Percentiles rank a stretch among this genome's conserved stretches.
phyloP scores from a whole-genome alignment of 2,113 vertebrate species.

The Dasyurus viverrinus region DNA sequence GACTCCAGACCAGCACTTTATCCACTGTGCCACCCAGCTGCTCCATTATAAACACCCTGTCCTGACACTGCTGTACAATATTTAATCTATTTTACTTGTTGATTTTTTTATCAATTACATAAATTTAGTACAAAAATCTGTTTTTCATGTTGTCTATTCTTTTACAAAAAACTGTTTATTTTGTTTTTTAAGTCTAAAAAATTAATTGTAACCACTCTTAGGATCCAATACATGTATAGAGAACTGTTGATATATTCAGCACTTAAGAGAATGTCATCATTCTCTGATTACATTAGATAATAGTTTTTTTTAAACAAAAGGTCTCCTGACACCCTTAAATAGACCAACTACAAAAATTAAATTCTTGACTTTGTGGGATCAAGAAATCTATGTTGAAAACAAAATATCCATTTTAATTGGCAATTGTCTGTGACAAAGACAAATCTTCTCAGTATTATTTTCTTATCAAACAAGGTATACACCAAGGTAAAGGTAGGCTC shows the following conservation, averaged over 20 bases:
- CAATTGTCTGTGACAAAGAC: not conserved
- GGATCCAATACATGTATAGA: not conserved
- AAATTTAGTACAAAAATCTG: conserved; percentile 8
- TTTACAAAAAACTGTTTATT: conserved; percentile 33
- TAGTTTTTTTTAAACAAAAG: conserved; percentile 27
- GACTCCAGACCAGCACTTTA: too few relatives aligned
- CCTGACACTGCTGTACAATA: not conserved
- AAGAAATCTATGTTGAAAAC: conserved; percentile 25
- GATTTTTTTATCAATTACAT: not conserved
- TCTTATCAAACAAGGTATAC: conserved; percentile 20
- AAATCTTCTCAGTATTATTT: conserved; percentile 8
- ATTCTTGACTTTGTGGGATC: conserved; percentile 33
- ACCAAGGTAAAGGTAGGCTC: conserved; percentile 35
- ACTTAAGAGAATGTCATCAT: conserved; percentile 22
- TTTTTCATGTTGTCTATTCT: conserved; percentile 9
- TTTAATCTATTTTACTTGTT: not conserved
- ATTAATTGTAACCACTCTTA: conserved; percentile 10
- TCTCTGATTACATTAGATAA: conserved; percentile 45
- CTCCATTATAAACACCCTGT: not conserved
- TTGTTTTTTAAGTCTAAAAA: conserved; percentile 16
- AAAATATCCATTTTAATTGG: not conserved
- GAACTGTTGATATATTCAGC: not conserved
- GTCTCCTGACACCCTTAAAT: conserved; percentile 42
- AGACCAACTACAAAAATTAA: conserved; percentile 41
- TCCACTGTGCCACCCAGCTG: not conserved